These are phyloP conservation scores for Ligdia adustata DNA, from an alignment of 2,888 invertebrate species.

Conservation along the genomic window DNA sequence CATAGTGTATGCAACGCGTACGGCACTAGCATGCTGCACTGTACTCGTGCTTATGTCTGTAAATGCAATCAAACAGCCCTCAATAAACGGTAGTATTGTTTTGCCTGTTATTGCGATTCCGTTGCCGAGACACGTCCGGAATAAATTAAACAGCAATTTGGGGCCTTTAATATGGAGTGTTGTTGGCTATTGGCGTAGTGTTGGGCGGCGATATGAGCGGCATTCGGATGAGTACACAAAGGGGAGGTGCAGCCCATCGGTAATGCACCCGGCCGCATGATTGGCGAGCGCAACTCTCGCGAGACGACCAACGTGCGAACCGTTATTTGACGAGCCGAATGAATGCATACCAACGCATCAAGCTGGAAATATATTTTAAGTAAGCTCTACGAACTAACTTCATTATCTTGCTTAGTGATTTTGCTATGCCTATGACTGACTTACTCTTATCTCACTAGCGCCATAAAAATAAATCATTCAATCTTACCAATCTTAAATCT, in stretches of 20 bases:
- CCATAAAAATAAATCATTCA: constrained; percentile 32
- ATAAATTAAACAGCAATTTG: constrained; percentile 83
- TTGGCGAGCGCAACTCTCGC: constrained; percentile 55
- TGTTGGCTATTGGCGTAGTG: constrained; percentile 76
- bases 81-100: constrained; percentile 76
- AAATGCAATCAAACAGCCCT: constrained; percentile 65
- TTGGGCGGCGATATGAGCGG: constrained; percentile 71
- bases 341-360: constrained; percentile 28
- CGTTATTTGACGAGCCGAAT: constrained; percentile 40
- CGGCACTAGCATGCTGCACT: constrained; percentile 8
- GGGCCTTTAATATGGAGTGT: constrained; percentile 81
- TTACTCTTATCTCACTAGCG: constrained; percentile 4
- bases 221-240: constrained; percentile 79
- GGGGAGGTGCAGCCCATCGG: constrained; percentile 52
- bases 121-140: constrained; percentile 81
- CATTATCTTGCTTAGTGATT: no score
- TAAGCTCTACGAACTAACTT: no score
- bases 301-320: constrained; percentile 45
- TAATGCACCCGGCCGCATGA: constrained; percentile 69
- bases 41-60: constrained; percentile 42
- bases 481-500: constrained; percentile 4
- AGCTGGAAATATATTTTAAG: neutral
- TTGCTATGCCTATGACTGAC: neutral
- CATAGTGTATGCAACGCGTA: constrained; percentile 1
- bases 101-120: constrained; percentile 80